A percentile compares a stretch with the other conserved stretches of the same genome.
Evolutionary conservation across 2,888 invertebrate genomes (phyloP).

Genomic region (Tethea ocularis): DNA sequence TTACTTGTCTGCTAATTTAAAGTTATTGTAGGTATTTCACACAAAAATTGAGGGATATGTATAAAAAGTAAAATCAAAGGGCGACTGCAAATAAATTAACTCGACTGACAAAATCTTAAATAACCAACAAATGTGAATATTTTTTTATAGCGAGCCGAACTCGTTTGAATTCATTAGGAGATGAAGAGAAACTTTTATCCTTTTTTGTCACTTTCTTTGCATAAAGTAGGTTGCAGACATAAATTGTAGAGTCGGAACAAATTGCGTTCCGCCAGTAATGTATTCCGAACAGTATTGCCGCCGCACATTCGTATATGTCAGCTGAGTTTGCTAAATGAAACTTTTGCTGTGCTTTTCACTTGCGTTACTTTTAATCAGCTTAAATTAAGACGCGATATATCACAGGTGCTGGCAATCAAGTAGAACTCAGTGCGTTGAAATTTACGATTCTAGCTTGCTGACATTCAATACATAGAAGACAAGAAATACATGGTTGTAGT

Average conservation of each 20-base stretch:
- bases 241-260: conserved; percentile 75
- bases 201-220: conserved; percentile 63
- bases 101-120: too few species aligned
- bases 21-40: too few species aligned
- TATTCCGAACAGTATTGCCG: conserved; percentile 63
- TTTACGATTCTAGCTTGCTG: not conserved
- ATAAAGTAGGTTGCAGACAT: conserved; percentile 70
- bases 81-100: too few species aligned
- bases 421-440: too few species aligned
- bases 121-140: conserved; percentile 11
- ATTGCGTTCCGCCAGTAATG: conserved; percentile 71
- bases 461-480: too few species aligned
- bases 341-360: conserved; percentile 56
- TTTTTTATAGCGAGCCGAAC: conserved; percentile 32
- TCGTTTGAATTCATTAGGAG: conserved; percentile 50
- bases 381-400: conserved; percentile 52
- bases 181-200: conserved; percentile 43
- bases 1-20: too few species aligned
- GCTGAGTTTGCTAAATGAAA: conserved; percentile 67
- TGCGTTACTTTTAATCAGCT: conserved; percentile 67
- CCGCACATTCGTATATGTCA: conserved; percentile 58
- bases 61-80: too few species aligned
- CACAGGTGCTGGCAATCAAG: too few species aligned
- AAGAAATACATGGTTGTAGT: too few species aligned
- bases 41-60: too few species aligned